A percentile compares a stretch with the other conserved stretches of the same genome.
These are phyloP conservation scores for Sceloporus undulatus DNA, from an alignment of 2,113 vertebrate species.

Conservation along the genomic window DNA sequence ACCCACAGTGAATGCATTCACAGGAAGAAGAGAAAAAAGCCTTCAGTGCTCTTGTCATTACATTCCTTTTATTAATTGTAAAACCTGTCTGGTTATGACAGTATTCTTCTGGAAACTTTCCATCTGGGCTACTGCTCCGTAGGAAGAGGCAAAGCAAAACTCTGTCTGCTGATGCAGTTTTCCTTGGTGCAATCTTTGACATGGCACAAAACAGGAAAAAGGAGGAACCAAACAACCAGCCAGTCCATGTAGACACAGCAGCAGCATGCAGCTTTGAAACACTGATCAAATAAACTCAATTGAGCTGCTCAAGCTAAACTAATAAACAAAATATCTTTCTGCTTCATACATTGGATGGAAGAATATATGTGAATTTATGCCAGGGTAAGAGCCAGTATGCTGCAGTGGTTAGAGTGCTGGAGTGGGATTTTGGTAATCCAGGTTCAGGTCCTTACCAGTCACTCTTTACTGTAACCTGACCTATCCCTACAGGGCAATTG, in stretches of 20 bases:
- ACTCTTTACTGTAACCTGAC: too few relatives aligned
- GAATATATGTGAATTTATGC: not conserved
- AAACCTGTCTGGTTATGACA: constrained; percentile 37
- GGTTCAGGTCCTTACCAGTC: too few relatives aligned
- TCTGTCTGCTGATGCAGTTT: not conserved
- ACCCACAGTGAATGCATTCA: constrained; percentile 10
- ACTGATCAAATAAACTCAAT: not conserved
- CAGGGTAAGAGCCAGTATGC: not conserved
- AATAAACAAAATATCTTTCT: not conserved
- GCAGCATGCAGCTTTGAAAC: not conserved
- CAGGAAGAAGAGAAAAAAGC: not conserved
- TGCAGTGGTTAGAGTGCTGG: too few relatives aligned
- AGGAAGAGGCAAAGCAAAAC: constrained; percentile 10
- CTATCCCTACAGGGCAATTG: too few relatives aligned
- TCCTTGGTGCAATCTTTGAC: not conserved
- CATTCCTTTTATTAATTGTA: constrained; percentile 44
- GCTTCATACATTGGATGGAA: not conserved
- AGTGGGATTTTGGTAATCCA: too few relatives aligned
- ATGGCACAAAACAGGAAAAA: not conserved
- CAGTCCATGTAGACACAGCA: not conserved
- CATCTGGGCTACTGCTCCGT: constrained; percentile 10
- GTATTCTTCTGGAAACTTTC: constrained; percentile 46
- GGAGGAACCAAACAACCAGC: not conserved
- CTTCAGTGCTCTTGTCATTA: not conserved
- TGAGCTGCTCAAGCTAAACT: not conserved